Evolutionary conservation across 2,888 invertebrate species (phyloP), one percentile per base, ranked within the genome.

Genomic region (Geophilus truncorum): DNA sequence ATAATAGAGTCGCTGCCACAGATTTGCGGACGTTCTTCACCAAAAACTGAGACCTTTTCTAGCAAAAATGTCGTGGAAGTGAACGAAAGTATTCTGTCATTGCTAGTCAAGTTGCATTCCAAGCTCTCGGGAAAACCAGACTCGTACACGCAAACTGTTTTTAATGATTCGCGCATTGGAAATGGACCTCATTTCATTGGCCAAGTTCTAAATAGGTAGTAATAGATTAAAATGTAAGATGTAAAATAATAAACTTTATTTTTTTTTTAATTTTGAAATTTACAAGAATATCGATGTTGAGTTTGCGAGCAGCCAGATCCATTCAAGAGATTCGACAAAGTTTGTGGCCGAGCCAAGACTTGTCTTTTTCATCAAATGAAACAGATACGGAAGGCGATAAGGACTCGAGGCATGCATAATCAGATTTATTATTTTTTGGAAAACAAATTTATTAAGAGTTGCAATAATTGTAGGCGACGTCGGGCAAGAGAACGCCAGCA

Each of bases 151-250:
- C 88, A 88, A 79, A 78, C 82, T 81, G 86, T 30, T 83, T 84
- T 18, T 82, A 79, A 80, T 25, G 83, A 83, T 18, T 83, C 83
- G 15, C 87, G 90, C 30, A 90, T 92, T 57, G 97, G 97, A 3
- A 96, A 97, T 87, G 97, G 97, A 0, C 92, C 95, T 0, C 92
- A 92, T 87, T 97, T 95, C 88, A 92, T 97, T 83, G 93, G 92
- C 0, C 91, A 92, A 84, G 89, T 97, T 82, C 88, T 97, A 82
- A 92, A 92, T 80, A 92, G 92, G 82, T 82, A 70, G n/a, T n/a
- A n/a, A n/a, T n/a, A 34, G 81, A 15, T 30, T n/a, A 5, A 78
- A 28, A 21, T 30, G 30, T 70, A 28, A 28, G 18, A 1, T 70
- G 28, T 70, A 25, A 25, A 70, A n/a, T 70, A 18, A 70, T 70